Conservation (phyloP, 2,888 invertebrate genomes). For the Ectropis crepuscularia region DNA sequence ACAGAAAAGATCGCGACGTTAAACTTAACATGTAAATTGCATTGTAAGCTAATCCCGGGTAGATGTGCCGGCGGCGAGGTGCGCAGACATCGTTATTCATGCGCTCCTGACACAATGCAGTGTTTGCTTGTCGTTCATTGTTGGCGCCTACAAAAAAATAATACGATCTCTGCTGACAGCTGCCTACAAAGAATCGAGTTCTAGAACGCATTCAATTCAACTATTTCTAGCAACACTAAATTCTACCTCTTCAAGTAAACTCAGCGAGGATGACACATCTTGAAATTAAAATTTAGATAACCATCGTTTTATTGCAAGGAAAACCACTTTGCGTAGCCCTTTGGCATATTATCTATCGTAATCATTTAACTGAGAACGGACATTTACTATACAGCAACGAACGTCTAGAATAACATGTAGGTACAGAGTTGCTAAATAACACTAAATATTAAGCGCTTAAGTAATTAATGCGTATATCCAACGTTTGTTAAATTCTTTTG, state of each 20-base stretch:
- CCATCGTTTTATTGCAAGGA: conserved; percentile 28
- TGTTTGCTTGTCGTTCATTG: conserved; percentile 77
- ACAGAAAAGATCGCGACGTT: conserved; percentile 48
- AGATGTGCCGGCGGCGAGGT: conserved; percentile 65
- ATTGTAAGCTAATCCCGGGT: conserved; percentile 66
- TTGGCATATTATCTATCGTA: conserved; percentile 31
- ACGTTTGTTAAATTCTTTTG: too few species aligned
- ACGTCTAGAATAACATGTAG: conserved; percentile 19
- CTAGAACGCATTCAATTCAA: not conserved
- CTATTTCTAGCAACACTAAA: conserved; percentile 6
- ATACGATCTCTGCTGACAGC: conserved; percentile 71
- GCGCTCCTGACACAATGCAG: conserved; percentile 66
- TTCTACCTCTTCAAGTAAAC: conserved; percentile 2
- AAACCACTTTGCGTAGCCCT: conserved; percentile 26
- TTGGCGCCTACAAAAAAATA: conserved; percentile 57
- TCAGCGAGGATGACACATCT: conserved; percentile 5
- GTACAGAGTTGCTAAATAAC: not conserved
- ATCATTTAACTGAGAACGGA: conserved; percentile 28
- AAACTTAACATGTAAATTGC: conserved; percentile 72
- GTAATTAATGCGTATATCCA: too few species aligned
- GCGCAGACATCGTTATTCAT: conserved; percentile 75
- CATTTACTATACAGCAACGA: conserved; percentile 23
- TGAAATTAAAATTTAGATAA: conserved; percentile 30
- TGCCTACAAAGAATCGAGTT: conserved; percentile 42
- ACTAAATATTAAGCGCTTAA: too few species aligned